These are phyloP conservation scores for Rhadina sibilatrix DNA, from an alignment of 2,113 vertebrate genomes.

Conservation along the genomic window DNA sequence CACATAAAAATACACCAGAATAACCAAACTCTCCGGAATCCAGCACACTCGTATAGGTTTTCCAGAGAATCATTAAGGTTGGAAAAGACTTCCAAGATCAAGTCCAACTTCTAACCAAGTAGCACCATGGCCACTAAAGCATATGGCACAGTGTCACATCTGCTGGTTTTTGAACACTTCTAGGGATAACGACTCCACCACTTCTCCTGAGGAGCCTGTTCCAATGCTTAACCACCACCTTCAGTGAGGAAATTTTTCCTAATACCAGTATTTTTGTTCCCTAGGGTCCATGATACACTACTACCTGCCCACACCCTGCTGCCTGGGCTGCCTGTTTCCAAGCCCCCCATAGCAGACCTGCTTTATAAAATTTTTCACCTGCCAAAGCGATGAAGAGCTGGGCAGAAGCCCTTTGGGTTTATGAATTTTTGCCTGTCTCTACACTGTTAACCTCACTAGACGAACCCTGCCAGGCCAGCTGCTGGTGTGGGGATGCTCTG, in stretches of 20 bases:
- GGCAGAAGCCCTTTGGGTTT: not conserved
- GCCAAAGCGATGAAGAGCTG: not conserved
- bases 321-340: rapidly evolving
- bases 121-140: not conserved
- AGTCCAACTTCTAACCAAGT: not conserved
- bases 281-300: rapidly evolving
- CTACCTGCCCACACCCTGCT: too few species aligned
- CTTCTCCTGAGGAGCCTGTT: not conserved
- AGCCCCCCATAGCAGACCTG: not conserved
- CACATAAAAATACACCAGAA: not conserved
- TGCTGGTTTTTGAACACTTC: not conserved
- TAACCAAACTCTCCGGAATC: not conserved
- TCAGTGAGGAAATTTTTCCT: not conserved
- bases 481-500: not conserved
- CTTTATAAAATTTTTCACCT: not conserved
- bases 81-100: not conserved
- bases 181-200: not conserved
- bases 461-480: rapidly evolving
- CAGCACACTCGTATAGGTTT: not conserved
- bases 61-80: not conserved
- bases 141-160: not conserved
- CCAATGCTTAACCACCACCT: not conserved
- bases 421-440: too few species aligned
- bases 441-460: not conserved
- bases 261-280: not conserved